A percentile compares a stretch with the other conserved stretches of the same genome.
phyloP scores from a whole-genome alignment of 1,140 invertebrate species.

The Listronotus oregonensis region DNA sequence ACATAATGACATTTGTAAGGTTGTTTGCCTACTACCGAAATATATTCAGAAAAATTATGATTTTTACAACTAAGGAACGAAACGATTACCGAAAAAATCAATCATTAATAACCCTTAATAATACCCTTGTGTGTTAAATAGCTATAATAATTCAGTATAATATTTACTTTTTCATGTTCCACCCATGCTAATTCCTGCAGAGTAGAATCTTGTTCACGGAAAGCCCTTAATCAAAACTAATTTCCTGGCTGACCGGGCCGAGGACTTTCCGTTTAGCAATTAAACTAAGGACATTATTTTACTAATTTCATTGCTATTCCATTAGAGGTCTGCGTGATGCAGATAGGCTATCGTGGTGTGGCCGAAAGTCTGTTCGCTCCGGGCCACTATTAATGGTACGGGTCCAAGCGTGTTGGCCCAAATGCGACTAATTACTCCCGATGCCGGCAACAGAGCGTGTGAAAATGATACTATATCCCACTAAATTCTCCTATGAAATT shows the following conservation, averaged over 20 bases:
- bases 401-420: constrained; percentile 33
- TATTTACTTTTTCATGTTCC: neutral
- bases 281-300: constrained; percentile 57
- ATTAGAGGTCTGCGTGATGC: constrained; percentile 54
- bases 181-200: constrained; percentile 6
- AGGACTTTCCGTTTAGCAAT: constrained; percentile 49
- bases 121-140: too few relatives aligned
- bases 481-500: too few relatives aligned
- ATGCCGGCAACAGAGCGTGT: constrained; percentile 15
- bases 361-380: constrained; percentile 38
- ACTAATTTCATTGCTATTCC: constrained; percentile 56
- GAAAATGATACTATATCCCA: constrained; percentile 13
- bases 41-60: too few relatives aligned
- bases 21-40: too few relatives aligned
- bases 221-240: constrained; percentile 48
- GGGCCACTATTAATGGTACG: constrained; percentile 47
- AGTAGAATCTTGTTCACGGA: constrained; percentile 27
- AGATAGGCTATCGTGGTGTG: constrained; percentile 48
- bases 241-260: constrained; percentile 47
- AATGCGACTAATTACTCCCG: constrained; percentile 44
- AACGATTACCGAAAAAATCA: too few relatives aligned
- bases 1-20: too few relatives aligned
- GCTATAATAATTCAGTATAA: too few relatives aligned
- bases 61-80: too few relatives aligned
- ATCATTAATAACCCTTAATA: too few relatives aligned